Evolutionary conservation across 2,797 vertebrate genomes (phyloP), one percentile per base, ranked within the genome.

Genomic region (Chromobotia macracanthus): DNA sequence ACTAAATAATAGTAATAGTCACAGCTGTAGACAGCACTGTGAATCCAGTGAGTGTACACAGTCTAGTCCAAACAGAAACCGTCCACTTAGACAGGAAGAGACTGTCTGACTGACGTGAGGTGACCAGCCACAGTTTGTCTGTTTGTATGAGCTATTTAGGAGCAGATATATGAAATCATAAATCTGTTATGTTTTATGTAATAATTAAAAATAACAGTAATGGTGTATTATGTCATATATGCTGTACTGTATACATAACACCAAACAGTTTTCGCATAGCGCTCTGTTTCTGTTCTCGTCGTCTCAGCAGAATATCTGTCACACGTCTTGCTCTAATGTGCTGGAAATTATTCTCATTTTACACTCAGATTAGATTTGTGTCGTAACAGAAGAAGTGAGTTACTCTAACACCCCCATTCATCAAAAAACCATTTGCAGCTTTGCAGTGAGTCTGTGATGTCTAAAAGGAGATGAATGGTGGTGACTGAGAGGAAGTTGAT

Each of bases 401-500:
- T 61, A 38, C n/a, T 65, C 41, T 28, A 2, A n/a, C 44, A n/a
- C 51, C 46, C 64, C 53, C 85, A 89, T 91, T 92, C 84, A 91
- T 92, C 90, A 91, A 86, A 89, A 92, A 91, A 80, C 87, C 89
- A 89, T 93, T 91, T 87, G 87, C 88, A 84, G 88, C 82, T 84
- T 86, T 12, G 87, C 88, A 89, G 21, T 25, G 21, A 23, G 21
- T 25, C 19, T n/a, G 18, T n/a, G 10, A 88, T 84, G 79, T 92
- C 88, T 88, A 83, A 89, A 90, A 89, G 84, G 82, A 90, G 86
- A 91, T 82, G 86, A 91, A 90, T 87, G 85, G 90, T 89, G 88
- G 91, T 91, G 89, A 90, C 89, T 87, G 87, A 87, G 69, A 88
- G 86, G 86, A 90, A 90, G 91, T 90, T 87, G 75, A 90, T 91